A percentile compares a stretch with the other conserved stretches of the same genome.
Evolutionary conservation across 2,113 vertebrate species (phyloP).

Genomic region (Catharus fuscescens): DNA sequence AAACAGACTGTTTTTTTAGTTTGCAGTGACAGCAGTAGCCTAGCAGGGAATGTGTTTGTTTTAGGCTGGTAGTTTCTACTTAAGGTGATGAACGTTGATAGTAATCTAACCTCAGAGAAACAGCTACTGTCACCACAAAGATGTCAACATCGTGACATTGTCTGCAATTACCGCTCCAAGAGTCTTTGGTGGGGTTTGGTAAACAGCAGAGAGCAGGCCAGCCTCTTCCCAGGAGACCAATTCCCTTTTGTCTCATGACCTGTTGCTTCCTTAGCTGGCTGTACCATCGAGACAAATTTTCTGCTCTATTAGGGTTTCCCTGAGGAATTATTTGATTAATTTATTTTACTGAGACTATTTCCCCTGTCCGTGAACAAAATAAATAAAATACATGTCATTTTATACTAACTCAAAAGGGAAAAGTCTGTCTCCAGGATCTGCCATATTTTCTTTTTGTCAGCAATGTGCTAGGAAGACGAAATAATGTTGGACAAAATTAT

Average conservation of each 20-base stretch:
- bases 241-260: background rate
- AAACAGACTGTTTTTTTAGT: rapidly evolving
- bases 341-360: background rate
- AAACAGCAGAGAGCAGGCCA: background rate
- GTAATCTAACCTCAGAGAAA: background rate
- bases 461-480: background rate
- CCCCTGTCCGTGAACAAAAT: background rate
- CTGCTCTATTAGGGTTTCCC: background rate
- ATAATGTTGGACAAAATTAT: background rate
- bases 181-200: background rate
- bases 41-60: background rate
- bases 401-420: background rate
- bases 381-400: background rate
- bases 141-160: background rate
- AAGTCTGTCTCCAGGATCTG: background rate
- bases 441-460: background rate
- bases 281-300: background rate
- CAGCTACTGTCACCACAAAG: background rate
- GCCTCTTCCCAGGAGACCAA: background rate
- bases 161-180: background rate
- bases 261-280: background rate
- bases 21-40: background rate
- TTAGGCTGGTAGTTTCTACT: background rate
- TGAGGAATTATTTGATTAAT: background rate
- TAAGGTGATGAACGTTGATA: background rate